These are phyloP conservation scores for Polia nebulosa DNA, from an alignment of 2,888 invertebrate genomes.

Conservation along the genomic window DNA sequence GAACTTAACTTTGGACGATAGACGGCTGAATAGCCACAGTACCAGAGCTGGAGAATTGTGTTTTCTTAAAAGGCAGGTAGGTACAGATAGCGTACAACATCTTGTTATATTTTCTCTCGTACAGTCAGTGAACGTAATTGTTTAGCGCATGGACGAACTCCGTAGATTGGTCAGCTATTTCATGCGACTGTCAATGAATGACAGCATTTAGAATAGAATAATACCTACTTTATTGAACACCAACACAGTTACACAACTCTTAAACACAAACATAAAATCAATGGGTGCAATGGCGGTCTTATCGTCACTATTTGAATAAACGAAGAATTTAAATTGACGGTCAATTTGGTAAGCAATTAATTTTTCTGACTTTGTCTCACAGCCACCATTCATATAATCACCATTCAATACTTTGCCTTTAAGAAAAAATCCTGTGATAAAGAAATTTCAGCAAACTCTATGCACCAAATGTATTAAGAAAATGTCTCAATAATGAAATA, in stretches of 20 bases:
- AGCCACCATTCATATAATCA: too few relatives aligned
- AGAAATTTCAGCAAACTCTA: not conserved
- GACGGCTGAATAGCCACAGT: conserved; percentile 6
- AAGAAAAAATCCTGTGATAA: not conserved
- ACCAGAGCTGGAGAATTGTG: not conserved
- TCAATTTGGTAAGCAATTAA: not conserved
- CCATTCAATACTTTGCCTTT: not conserved
- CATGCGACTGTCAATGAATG: not conserved
- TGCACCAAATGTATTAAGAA: not conserved
- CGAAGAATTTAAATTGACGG: not conserved
- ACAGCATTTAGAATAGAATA: too few relatives aligned
- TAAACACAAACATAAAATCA: too few relatives aligned
- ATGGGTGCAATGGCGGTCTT: too few relatives aligned
- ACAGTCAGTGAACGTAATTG: not conserved
- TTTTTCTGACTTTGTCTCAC: not conserved
- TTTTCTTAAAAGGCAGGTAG: conserved; percentile 2
- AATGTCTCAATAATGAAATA: conserved; percentile 46
- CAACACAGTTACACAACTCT: too few relatives aligned
- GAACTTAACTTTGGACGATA: conserved; percentile 2
- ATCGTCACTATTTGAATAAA: too few relatives aligned
- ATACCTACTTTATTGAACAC: too few relatives aligned
- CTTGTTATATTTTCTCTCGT: not conserved
- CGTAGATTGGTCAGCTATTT: too few relatives aligned
- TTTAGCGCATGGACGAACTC: too few relatives aligned
- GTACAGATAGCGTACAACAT: not conserved